A percentile compares a stretch with the other conserved stretches of the same genome.
Evolutionary conservation across 2,113 vertebrate genomes (phyloP).

Genomic region (Plestiodon gilberti): DNA sequence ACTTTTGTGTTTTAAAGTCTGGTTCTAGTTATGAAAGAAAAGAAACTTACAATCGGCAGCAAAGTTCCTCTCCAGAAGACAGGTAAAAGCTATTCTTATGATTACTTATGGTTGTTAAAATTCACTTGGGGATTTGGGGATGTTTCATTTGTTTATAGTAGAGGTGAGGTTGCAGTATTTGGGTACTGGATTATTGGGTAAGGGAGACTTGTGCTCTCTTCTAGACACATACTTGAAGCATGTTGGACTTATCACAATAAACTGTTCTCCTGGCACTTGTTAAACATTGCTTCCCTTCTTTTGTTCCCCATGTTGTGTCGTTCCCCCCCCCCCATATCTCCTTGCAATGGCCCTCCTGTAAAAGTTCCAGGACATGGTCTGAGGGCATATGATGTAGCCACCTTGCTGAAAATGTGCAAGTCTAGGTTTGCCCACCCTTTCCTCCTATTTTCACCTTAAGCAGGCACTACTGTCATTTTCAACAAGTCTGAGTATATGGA

Average conservation of each 20-base stretch:
- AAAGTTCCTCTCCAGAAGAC: slow-evolving; percentile 79
- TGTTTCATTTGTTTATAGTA: neutral
- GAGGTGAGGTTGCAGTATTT: neutral
- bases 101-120: neutral
- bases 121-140: neutral
- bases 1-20: slow-evolving; percentile 65
- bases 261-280: no score
- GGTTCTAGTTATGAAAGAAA: slow-evolving; percentile 73
- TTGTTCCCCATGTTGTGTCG: no score
- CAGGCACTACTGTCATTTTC: neutral
- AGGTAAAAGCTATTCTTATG: slow-evolving; percentile 68
- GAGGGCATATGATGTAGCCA: no score
- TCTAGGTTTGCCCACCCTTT: neutral
- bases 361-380: no score
- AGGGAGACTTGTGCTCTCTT: neutral
- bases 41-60: slow-evolving; percentile 65
- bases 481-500: slow-evolving; percentile 7
- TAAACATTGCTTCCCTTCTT: no score
- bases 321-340: no score
- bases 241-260: no score
- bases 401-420: neutral
- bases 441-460: neutral
- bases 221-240: neutral
- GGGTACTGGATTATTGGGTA: neutral
- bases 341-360: no score